Percentiles rank a stretch among this genome's conserved stretches.
phyloP scores from a whole-genome alignment of 2,113 vertebrate species.

The Oplegnathus fasciatus region DNA sequence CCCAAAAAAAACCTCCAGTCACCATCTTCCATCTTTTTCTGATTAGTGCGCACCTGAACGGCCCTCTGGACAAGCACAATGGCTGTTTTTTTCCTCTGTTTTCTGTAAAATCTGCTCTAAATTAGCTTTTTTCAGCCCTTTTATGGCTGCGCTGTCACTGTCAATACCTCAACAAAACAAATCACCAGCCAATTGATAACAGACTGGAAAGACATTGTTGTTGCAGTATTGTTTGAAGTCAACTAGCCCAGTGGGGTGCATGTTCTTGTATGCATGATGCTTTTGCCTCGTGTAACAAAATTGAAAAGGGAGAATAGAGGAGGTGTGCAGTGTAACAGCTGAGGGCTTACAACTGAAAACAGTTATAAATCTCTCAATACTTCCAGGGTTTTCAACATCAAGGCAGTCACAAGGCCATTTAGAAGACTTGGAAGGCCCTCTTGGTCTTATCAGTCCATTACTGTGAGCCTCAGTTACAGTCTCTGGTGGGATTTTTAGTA shows the following conservation, averaged over 20 bases:
- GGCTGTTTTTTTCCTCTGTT: conserved; percentile 19
- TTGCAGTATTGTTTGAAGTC: conserved; percentile 54
- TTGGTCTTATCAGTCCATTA: conserved; percentile 55
- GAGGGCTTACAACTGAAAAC: conserved; percentile 29
- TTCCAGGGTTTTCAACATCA: conserved; percentile 29
- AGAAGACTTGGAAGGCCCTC: conserved; percentile 27
- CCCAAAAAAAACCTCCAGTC: conserved; percentile 51
- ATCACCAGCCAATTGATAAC: conserved; percentile 62
- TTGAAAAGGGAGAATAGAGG: neutral
- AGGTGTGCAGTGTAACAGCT: conserved; percentile 38
- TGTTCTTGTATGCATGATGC: neutral
- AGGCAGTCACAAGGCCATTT: neutral
- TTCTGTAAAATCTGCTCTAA: conserved; percentile 47
- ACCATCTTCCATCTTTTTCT: conserved; percentile 73
- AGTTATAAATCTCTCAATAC: conserved; percentile 50
- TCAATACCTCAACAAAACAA: conserved; percentile 61
- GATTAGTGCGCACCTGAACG: conserved; percentile 75
- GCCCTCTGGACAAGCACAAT: conserved; percentile 53
- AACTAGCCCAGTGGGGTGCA: conserved; percentile 6
- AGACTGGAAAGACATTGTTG: conserved; percentile 48
- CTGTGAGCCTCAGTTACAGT: conserved; percentile 36
- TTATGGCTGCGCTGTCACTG: conserved; percentile 57
- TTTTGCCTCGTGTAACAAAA: conserved; percentile 23
- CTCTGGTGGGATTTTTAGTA: conserved; percentile 23
- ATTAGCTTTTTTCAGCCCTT: conserved; percentile 60